Evolutionary conservation across 2,888 invertebrate genomes (phyloP), one percentile per base, ranked within the genome.

Genomic region (Spialia ferax): DNA sequence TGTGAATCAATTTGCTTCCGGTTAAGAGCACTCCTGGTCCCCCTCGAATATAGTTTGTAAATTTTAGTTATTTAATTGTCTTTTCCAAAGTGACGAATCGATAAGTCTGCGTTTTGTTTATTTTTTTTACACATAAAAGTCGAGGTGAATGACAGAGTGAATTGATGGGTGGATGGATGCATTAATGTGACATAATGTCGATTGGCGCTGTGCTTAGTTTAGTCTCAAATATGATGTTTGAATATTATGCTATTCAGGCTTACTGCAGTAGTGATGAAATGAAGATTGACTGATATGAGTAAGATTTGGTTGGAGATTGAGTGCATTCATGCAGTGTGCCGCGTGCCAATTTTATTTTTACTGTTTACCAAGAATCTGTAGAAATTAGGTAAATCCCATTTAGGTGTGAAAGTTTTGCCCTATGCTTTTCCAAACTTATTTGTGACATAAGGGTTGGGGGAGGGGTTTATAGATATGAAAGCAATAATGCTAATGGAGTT

Each of bases 81-180:
- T 87, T 91, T 93, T 89, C 91, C 91, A 93, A 91, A 91, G 92
- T 90, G 89, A 91, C 88, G 88, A 91, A 90, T 89, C 82, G 86
- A 90, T 89, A 91, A 92, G 92, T 91, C 91, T 92, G 92, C 84
- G 85, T 88, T 85, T 89, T 86, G 88, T 85, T 87, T 84, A 86
- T 85, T 85, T 85, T 38, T 81, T 85, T 81, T 79, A 86, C 80
- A 85, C 83, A 79, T 86, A 81, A 80, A 82, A 82, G 82, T 86
- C 80, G 79, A 84, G 80, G 81, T 81, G 78, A 83, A 80, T 80
- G 80, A 78, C 80, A 81, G 80, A 77, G 77, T 84, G 82, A 85
- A 78, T 75, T 75, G 69, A 73, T 77, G 77, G 81, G 74, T 77
- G 77, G 81, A 82, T 79, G 84, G 79, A 81, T 83, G 85, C 82